Evolutionary conservation across 2,113 vertebrate genomes (phyloP), one percentile per base, ranked within the genome.

Genomic region (Sinosuthora webbiana): DNA sequence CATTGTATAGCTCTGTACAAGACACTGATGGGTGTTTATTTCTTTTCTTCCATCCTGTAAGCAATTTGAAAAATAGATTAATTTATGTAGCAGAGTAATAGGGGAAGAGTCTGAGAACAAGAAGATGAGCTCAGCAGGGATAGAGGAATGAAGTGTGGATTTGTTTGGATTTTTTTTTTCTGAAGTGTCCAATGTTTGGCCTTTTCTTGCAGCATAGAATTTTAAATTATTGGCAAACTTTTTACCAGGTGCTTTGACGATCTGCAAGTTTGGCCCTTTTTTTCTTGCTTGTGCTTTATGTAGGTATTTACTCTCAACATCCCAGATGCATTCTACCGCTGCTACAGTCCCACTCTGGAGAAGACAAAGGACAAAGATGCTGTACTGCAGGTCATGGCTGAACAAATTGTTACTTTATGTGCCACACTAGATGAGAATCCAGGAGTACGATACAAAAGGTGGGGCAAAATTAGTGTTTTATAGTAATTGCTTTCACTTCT

Each of bases 401-500:
- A 99, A 50, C 99, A 99, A 93, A 99, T 99, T 37, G 99, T 99
- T 80, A 99, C 99, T 0, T 97, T 99, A 8, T 99, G 99, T 89
- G 99, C 99, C 76, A 99, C 99, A 0, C 93, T 99, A 93, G 98
- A 99, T 21, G 99, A 99, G 96, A 99, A 99, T 91, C 99, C 99
- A 28, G 99, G 99, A 37, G 98, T 99, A 76, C 96, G 99, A 94
- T 99, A 99, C 73, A 99, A 98, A 97, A 99, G 98, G 99, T 99
- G 97, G 50, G 92, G 31, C 19, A 53, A 49, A 78, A 76, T 3
- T 15, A n/a, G 15, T 12, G 14, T 50, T 77, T 23, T 33, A 3
- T 27, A 30, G 27, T 37, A 28, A 35, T 77, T 94, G 22, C 37
- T 83, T 21, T 94, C 23, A 12, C 16, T 76, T 67, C 41, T 31